phyloP scores from a whole-genome alignment of 2,797 vertebrate genomes.

The Danio albolineatus region DNA sequence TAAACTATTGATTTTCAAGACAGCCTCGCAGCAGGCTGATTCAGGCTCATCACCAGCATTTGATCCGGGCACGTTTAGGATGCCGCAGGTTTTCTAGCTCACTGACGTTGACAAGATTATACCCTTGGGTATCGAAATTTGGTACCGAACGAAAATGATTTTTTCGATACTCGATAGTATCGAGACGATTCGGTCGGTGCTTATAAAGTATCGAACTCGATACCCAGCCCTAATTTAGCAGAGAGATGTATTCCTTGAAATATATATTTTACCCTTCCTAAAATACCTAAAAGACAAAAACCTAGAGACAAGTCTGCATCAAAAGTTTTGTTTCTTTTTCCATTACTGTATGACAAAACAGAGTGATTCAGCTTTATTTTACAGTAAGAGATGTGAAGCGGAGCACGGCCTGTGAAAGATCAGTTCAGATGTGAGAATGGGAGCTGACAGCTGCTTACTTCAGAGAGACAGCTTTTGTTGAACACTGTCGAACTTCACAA shows the following conservation, averaged over 20 bases:
- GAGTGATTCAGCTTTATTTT: slow-evolving; percentile 14
- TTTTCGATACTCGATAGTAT: no score
- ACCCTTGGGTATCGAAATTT: no score
- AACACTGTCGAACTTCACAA: slow-evolving; percentile 41
- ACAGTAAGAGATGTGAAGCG: neutral
- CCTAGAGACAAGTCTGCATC: neutral
- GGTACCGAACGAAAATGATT: no score
- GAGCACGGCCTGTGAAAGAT: slow-evolving; percentile 14
- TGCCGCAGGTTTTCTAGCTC: no score
- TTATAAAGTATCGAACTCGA: no score
- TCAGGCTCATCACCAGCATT: no score
- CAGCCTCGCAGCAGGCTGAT: no score
- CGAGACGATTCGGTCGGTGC: no score
- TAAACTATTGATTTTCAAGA: no score
- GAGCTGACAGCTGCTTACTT: slow-evolving; percentile 34
- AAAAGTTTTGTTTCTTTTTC: neutral
- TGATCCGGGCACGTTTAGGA: no score
- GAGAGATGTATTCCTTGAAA: slow-evolving; percentile 12
- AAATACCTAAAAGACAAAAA: neutral
- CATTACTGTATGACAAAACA: neutral
- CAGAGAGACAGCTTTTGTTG: slow-evolving; percentile 36
- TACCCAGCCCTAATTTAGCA: no score
- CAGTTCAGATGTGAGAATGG: slow-evolving; percentile 5
- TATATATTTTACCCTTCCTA: neutral
- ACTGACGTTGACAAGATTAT: no score